Conservation (phyloP, 2,113 vertebrate genomes). For the Amphilophus citrinellus region DNA sequence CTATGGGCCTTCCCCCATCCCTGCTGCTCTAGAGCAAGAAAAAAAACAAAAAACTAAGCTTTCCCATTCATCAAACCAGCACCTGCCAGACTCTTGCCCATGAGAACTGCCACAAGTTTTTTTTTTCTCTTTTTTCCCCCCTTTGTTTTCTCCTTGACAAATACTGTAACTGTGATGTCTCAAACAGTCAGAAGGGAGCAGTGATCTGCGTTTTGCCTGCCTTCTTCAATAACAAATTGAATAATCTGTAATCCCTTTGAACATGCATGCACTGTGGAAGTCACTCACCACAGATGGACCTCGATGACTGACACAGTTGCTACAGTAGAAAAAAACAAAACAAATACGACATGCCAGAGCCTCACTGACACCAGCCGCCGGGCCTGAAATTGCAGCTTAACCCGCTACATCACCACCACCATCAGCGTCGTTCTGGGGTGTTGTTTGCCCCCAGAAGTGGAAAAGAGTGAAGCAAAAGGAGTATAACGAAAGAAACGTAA, state of each 20-base stretch:
- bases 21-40: slow-evolving; percentile 27
- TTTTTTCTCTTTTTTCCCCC: slow-evolving; percentile 5
- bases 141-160: slow-evolving; percentile 55
- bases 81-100: slow-evolving; percentile 68
- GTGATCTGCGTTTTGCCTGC: slow-evolving; percentile 37
- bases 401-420: slow-evolving; percentile 9
- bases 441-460: slow-evolving; percentile 5
- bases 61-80: slow-evolving; percentile 75
- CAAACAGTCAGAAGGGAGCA: slow-evolving; percentile 43
- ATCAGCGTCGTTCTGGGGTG: slow-evolving; percentile 8
- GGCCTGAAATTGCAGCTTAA: slow-evolving; percentile 52
- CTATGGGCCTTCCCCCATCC: slow-evolving; percentile 69
- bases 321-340: slow-evolving; percentile 2
- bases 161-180: slow-evolving; percentile 50
- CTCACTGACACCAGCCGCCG: slow-evolving; percentile 46
- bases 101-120: slow-evolving; percentile 53
- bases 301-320: slow-evolving; percentile 41
- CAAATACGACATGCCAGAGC: slow-evolving; percentile 59
- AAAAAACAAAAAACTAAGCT: slow-evolving; percentile 26
- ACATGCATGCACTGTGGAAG: slow-evolving; percentile 35
- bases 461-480: background rate
- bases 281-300: slow-evolving; percentile 36
- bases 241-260: slow-evolving; percentile 41
- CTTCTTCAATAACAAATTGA: slow-evolving; percentile 29
- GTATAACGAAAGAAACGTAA: background rate